These are phyloP conservation scores for Sipunculus nudus DNA, from an alignment of 2,888 invertebrate genomes.

Conservation along the genomic window DNA sequence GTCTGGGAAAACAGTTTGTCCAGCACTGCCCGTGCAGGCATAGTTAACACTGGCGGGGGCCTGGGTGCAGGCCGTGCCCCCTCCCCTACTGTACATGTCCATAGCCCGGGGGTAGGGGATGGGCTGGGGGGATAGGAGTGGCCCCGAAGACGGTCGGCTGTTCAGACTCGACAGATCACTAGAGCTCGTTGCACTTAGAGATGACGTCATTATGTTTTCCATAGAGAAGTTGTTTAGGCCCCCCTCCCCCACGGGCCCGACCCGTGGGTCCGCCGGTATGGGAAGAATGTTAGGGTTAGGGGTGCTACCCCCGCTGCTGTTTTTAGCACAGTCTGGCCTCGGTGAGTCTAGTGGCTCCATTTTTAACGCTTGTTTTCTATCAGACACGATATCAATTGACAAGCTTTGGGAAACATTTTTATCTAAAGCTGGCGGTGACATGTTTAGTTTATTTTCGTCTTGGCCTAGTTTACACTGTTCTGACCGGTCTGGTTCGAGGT, in stretches of 20 bases:
- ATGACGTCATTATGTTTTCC: constrained; percentile 57
- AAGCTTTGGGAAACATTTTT: too few species aligned
- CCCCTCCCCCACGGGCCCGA: neutral
- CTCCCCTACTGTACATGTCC: too few species aligned
- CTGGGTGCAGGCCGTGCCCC: constrained; percentile 7
- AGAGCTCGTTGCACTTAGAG: constrained; percentile 22
- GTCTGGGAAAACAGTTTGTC: too few species aligned
- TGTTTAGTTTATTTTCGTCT: too few species aligned
- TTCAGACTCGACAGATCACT: constrained; percentile 5
- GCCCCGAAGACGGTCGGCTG: too few species aligned
- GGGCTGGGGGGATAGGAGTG: constrained; percentile 17
- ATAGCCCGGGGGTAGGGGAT: neutral
- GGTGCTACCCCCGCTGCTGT: constrained; percentile 4
- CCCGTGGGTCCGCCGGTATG: constrained; percentile 48
- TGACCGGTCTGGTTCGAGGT: too few species aligned
- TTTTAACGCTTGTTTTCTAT: too few species aligned
- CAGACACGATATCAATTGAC: too few species aligned
- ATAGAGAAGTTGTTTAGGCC: constrained; percentile 47
- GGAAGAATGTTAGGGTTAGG: constrained; percentile 44
- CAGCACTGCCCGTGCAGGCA: too few species aligned
- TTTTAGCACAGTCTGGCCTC: constrained; percentile 18
- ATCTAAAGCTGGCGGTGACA: too few species aligned
- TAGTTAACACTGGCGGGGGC: constrained; percentile 8
- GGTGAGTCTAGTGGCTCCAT: too few species aligned
- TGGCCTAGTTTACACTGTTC: too few species aligned